A percentile compares a stretch with the other conserved stretches of the same genome.
phyloP scores from a whole-genome alignment of 2,113 vertebrate genomes.

The Mixornis gularis region DNA sequence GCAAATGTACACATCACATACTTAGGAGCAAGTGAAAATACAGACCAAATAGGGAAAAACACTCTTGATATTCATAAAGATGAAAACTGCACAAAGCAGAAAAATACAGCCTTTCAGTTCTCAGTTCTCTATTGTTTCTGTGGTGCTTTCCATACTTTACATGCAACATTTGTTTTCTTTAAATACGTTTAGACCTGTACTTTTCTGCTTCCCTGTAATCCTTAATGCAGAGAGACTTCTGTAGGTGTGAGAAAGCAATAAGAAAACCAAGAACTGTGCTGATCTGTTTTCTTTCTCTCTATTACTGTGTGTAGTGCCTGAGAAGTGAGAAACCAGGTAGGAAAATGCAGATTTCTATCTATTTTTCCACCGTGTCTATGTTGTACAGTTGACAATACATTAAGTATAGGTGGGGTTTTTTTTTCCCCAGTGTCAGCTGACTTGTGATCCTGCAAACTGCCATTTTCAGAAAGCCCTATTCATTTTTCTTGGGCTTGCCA shows the following conservation, averaged over 20 bases:
- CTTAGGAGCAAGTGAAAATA: background rate
- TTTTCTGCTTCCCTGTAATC: background rate
- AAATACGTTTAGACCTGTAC: background rate
- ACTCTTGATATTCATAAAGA: background rate
- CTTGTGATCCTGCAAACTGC: background rate
- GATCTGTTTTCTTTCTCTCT: background rate
- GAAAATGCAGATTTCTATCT: background rate
- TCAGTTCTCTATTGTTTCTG: background rate
- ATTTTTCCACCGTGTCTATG: background rate
- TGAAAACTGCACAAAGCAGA: background rate
- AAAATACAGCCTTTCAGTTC: background rate
- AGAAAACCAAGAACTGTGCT: background rate
- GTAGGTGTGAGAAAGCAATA: background rate
- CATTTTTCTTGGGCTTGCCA: background rate
- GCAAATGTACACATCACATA: background rate
- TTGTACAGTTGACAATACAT: background rate
- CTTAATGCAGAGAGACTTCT: background rate
- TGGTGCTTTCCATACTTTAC: background rate
- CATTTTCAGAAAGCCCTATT: background rate
- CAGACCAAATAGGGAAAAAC: background rate
- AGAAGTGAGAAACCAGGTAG: background rate
- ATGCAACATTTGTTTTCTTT: background rate
- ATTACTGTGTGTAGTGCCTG: background rate
- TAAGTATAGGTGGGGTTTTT: background rate
- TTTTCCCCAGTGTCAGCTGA: background rate